Evolutionary conservation across 92 coral and sea anemone species (phyloP).

Genomic region (Phenganax stokvisi): DNA sequence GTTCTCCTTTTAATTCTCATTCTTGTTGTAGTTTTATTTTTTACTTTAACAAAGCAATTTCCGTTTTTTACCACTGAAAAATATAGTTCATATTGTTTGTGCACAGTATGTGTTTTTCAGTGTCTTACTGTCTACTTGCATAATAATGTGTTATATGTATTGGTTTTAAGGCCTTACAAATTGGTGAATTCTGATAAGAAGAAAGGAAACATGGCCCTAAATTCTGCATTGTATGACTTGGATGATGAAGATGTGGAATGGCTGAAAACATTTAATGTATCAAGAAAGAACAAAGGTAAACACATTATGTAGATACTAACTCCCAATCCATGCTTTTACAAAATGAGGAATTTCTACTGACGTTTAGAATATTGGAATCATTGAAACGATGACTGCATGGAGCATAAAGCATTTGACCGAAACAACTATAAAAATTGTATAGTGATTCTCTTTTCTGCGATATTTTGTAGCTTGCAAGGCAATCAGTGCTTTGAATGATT

Average conservation of each 20-base stretch:
- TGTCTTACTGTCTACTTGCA: not conserved
- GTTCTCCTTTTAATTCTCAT: no score
- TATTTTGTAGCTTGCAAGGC: no score
- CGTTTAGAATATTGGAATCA: not conserved
- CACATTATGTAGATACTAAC: not conserved
- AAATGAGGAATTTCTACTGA: not conserved
- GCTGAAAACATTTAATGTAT: constrained; percentile 65
- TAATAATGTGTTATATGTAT: not conserved
- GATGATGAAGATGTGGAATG: constrained; percentile 88
- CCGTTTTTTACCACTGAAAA: not conserved
- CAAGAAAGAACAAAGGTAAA: constrained; percentile 66
- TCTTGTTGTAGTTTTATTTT: no score
- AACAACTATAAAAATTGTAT: no score
- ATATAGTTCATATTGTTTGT: not conserved
- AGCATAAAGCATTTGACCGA: no score
- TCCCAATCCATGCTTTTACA: not conserved
- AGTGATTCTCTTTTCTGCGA: no score
- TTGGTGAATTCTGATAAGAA: constrained; percentile 62
- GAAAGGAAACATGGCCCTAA: constrained; percentile 18
- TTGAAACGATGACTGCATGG: no score
- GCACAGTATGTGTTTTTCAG: not conserved
- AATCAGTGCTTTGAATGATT: no score
- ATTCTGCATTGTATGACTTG: constrained; percentile 56
- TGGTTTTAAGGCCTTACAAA: constrained; percentile 59
- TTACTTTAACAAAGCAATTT: no score